Evolutionary conservation across 2,113 vertebrate genomes (phyloP), one percentile per base, ranked within the genome.

Genomic region (Neolamprologus modestus): DNA sequence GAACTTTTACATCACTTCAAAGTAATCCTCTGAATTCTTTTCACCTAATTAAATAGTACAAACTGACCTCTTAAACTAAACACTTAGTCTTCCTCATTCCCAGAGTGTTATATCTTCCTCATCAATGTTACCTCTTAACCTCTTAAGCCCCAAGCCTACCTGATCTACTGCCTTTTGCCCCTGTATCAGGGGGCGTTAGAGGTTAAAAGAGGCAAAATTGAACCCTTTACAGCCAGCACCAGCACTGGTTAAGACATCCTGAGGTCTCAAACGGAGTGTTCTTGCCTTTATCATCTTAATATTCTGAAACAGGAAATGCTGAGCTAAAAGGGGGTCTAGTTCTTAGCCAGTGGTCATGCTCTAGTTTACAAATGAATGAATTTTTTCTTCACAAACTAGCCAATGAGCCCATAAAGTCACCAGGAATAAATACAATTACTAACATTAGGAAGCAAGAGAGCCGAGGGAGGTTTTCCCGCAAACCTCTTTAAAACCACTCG

Each of bases 31-130:
- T 37, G 63, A 68, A 21, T 68, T 40, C 19, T 26, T 73, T 10
- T 26, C 66, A 47, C 68, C 9, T 28, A 8, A 2, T 28, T 76
- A 28, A 47, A 76, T 17, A 19, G 40, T 47, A 73, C 8, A 28
- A 53, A 14, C 57, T 61, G 57, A 0, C 8, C 8, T 31, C 57
- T 59, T 59, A 59, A 59, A 17, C 14, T 1, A 31, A 59, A 28
- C 55, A 59, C 26, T 59, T 5, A 28, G 26, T 31, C 26, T 9
- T 59, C 26, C 57, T 61, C 26, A 31, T 61, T 91, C 82, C 89
- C 3, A 90, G 88, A 87, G 85, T 80, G 91, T 95, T 92, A 8
- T 92, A 94, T 89, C 81, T 92, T 92, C 83, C 91, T 93, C 87
- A 93, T 35, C 33, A 92, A 84, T 2, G 93, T 86, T 5, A 92